These are phyloP conservation scores for Volucella inflata DNA, from an alignment of 2,888 invertebrate species.

Conservation along the genomic window DNA sequence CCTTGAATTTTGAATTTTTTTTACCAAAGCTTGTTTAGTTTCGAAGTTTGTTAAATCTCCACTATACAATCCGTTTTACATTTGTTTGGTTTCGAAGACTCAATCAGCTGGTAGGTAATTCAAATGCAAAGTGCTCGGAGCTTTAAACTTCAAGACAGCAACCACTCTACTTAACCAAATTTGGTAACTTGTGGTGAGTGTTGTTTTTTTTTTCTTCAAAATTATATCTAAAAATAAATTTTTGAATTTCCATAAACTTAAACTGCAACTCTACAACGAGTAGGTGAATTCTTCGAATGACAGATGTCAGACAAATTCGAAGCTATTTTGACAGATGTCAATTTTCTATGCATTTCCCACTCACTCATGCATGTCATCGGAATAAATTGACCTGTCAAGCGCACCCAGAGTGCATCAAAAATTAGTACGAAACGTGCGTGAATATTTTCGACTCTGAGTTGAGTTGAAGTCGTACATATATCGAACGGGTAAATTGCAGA, in stretches of 20 bases:
- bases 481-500: not conserved
- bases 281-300: not conserved
- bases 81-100: conserved; percentile 17
- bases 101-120: conserved; percentile 14
- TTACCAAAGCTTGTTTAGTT: not conserved
- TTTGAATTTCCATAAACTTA: conserved; percentile 23
- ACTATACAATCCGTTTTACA: conserved; percentile 11
- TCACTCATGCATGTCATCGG: conserved; percentile 34
- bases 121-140: conserved; percentile 13
- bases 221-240: not conserved
- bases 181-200: conserved; percentile 13
- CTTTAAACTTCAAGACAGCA: not conserved
- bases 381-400: conserved; percentile 49
- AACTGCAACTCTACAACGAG: not conserved
- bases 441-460: not conserved
- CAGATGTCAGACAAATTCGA: conserved; percentile 19
- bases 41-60: not conserved
- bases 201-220: not conserved
- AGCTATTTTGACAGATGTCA: conserved; percentile 34
- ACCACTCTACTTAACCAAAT: conserved; percentile 24
- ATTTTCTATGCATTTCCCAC: not conserved
- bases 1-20: conserved; percentile 22
- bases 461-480: not conserved
- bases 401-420: conserved; percentile 14
- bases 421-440: conserved; percentile 6